phyloP scores from a whole-genome alignment of 2,113 vertebrate species.

The Pygoscelis antarcticus region DNA sequence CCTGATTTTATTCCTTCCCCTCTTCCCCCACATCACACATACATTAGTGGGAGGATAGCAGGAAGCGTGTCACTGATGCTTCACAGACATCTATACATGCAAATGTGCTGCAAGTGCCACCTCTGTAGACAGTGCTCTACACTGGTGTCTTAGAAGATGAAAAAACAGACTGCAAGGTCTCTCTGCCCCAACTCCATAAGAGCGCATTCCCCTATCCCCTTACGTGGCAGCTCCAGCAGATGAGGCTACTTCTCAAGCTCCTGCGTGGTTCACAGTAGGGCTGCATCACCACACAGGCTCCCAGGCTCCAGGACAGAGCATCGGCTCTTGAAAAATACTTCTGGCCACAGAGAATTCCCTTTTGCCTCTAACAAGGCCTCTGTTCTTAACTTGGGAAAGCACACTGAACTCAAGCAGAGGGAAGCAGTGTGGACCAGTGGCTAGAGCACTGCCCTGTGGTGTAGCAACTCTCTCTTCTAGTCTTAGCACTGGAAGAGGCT shows the following conservation, averaged over 20 bases:
- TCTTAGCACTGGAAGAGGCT: neutral
- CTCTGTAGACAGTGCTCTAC: neutral
- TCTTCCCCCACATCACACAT: neutral
- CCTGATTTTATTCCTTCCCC: neutral
- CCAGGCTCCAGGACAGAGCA: neutral
- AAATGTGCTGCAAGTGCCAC: fast-evolving
- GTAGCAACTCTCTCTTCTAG: neutral
- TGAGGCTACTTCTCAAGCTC: neutral
- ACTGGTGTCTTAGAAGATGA: neutral
- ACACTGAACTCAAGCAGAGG: neutral
- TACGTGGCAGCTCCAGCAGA: neutral
- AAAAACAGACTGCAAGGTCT: neutral
- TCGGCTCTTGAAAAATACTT: neutral
- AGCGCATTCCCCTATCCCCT: neutral
- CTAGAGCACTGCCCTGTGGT: neutral
- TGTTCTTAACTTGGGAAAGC: neutral
- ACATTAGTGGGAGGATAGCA: neutral
- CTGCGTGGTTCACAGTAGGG: neutral
- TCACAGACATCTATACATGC: neutral
- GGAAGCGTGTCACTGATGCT: neutral
- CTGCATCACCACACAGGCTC: neutral
- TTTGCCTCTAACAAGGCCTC: neutral
- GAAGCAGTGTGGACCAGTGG: neutral
- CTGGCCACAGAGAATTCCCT: neutral
- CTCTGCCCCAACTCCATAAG: neutral